Base-by-base conservation (phyloP, 1,140 invertebrate species). In the Capitella teleta region DNA sequence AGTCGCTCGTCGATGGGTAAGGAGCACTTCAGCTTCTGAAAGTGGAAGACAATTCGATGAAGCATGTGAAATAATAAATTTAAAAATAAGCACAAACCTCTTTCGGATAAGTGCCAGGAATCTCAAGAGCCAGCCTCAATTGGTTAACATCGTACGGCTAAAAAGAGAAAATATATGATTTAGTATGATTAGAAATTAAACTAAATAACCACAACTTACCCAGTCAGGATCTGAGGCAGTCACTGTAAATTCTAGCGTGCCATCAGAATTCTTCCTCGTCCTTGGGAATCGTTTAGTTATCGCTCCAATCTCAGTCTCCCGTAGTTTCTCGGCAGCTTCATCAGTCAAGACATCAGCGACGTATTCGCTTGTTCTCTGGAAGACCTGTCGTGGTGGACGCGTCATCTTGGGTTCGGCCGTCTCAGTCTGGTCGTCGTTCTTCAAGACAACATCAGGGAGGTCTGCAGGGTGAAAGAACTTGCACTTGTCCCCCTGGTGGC, bases 121-220 rank as follows among this genome's bases (percentile, higher is more conserved):
- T 56, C 12, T 10, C 36, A 16, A 64, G 41, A 28, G 52, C 34
- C 10, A 67, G 44, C 18, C 57, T 52, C 54, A 63, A 62, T 3
- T 45, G 14, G 43, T 61, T 61, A 24, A 66, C 59, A 62, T 64
- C 64, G 61, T 59, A 67, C n/a, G 62, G 61, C 64, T 66, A 53
- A 34, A 60, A 59, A 50, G 47, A 43, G 47, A 36, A 54, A 26
- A 26, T 34, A 37, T 5, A 52, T 16, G 45, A n/a, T 30, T n/a
- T 16, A 32, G 5, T 6, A 5, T 45, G 6, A 26, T 26, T 8
- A 28, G 19, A 26, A 45, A 28, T 4, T 45, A 5, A 25, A 26
- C 8, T 25, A 45, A 10, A 12, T 25, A 24, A 26, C 21, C 43
- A 32, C 6, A 25, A 28, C 53, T 30, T 55, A 66, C 64, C 64